These are phyloP conservation scores for Brachionus asplanchnoidis DNA, from an alignment of 1,140 invertebrate species.

Conservation along the genomic window DNA sequence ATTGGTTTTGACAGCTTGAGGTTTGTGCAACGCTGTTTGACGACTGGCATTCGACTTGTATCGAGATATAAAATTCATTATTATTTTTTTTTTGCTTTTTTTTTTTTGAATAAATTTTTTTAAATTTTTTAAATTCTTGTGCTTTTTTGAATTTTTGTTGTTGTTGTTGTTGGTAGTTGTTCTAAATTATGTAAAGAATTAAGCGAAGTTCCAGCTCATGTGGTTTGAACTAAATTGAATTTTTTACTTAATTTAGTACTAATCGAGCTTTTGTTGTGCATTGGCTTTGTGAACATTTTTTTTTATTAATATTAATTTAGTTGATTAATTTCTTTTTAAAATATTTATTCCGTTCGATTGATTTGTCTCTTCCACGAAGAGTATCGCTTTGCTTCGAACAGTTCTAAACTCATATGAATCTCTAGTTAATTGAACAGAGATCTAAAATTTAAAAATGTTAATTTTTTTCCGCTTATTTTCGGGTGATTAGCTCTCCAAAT, in stretches of 20 bases:
- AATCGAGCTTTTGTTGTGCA: background rate
- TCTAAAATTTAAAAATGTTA: background rate
- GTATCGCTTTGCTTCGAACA: background rate
- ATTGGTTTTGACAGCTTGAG: background rate
- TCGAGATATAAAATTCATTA: constrained; percentile 28
- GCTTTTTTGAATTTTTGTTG: background rate
- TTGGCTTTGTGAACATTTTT: background rate
- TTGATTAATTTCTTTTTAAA: background rate
- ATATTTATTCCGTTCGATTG: background rate
- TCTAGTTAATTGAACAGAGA: background rate
- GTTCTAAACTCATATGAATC: background rate
- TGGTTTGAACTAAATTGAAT: constrained; percentile 15
- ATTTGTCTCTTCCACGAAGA: background rate
- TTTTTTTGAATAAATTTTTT: background rate
- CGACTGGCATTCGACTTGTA: background rate
- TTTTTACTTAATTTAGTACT: background rate
- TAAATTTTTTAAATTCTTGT: background rate
- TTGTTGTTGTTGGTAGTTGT: background rate
- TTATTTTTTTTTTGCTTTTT: background rate
- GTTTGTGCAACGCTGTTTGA: background rate
- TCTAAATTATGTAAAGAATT: background rate
- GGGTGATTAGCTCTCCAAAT: too few species aligned
- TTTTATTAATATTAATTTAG: background rate
- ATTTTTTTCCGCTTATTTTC: background rate
- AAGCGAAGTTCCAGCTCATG: background rate